phyloP scores from a whole-genome alignment of 2,113 vertebrate genomes.

The Lepus americanus region DNA sequence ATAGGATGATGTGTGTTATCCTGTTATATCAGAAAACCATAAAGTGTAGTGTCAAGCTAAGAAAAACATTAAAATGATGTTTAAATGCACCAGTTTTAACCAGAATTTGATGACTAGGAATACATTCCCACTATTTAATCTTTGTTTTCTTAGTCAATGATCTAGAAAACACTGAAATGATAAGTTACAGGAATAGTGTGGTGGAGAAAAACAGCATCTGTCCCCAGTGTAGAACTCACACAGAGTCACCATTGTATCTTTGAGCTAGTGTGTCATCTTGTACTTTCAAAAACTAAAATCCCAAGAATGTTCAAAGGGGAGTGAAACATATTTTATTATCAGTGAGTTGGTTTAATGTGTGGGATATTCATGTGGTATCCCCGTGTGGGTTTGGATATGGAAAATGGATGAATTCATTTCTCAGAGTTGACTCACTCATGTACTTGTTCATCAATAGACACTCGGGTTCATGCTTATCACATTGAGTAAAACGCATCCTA shows the following conservation, averaged over 20 bases:
- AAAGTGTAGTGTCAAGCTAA: conserved; percentile 53
- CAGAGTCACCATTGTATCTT: background rate
- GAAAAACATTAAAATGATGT: background rate
- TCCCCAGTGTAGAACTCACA: background rate
- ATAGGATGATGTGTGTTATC: background rate
- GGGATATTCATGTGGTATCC: background rate
- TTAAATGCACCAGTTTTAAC: conserved; percentile 36
- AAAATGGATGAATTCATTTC: background rate
- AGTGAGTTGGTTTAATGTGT: background rate
- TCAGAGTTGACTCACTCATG: background rate
- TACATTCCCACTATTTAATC: conserved; percentile 49
- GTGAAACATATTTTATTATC: background rate
- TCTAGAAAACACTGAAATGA: conserved; percentile 65
- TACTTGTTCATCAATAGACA: background rate
- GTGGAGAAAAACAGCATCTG: background rate
- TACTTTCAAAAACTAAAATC: background rate
- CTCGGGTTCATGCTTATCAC: too few relatives aligned
- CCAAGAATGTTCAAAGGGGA: background rate
- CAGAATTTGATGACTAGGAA: conserved; percentile 65
- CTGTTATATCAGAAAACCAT: conserved; percentile 51
- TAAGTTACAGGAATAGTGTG: background rate
- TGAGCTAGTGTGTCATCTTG: background rate
- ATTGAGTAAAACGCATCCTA: too few relatives aligned
- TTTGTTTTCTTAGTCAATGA: conserved; percentile 65
- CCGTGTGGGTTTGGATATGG: background rate